Conservation (phyloP, 2,888 invertebrate genomes). For the Beris morrisii region DNA sequence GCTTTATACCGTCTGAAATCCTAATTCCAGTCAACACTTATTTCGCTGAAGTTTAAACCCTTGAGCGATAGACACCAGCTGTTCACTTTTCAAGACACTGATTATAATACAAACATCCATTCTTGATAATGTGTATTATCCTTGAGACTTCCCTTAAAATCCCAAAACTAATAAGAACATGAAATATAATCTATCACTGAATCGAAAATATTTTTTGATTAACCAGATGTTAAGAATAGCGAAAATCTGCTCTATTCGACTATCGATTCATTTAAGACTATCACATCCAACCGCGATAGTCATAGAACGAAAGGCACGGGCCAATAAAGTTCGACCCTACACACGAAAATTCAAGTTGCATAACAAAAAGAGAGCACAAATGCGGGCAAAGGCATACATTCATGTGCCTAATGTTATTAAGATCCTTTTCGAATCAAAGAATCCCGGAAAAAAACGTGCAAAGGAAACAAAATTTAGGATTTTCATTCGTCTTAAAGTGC, state of each 20-base stretch:
- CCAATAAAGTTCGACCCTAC: constrained; percentile 1
- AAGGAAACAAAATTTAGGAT: constrained; percentile 24
- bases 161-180: too few species aligned
- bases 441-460: constrained; percentile 20
- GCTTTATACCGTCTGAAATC: too few species aligned
- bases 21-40: too few species aligned
- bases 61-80: too few species aligned
- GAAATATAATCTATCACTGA: too few species aligned
- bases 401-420: constrained; percentile 7
- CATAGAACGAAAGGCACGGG: not conserved
- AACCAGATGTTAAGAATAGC: constrained; percentile 5
- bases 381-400: constrained; percentile 13
- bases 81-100: too few species aligned
- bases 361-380: constrained; percentile 2
- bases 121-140: too few species aligned
- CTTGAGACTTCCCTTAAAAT: too few species aligned
- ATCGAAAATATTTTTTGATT: not conserved
- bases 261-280: not conserved
- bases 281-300: too few species aligned
- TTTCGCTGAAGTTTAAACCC: too few species aligned
- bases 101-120: too few species aligned
- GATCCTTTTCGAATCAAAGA: not conserved
- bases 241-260: not conserved
- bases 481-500: constrained; percentile 12
- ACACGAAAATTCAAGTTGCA: not conserved